Percentiles rank a stretch among this genome's conserved stretches.
Evolutionary conservation across 2,797 vertebrate genomes (phyloP).

Genomic region (Cynodonichthys magdalenae): DNA sequence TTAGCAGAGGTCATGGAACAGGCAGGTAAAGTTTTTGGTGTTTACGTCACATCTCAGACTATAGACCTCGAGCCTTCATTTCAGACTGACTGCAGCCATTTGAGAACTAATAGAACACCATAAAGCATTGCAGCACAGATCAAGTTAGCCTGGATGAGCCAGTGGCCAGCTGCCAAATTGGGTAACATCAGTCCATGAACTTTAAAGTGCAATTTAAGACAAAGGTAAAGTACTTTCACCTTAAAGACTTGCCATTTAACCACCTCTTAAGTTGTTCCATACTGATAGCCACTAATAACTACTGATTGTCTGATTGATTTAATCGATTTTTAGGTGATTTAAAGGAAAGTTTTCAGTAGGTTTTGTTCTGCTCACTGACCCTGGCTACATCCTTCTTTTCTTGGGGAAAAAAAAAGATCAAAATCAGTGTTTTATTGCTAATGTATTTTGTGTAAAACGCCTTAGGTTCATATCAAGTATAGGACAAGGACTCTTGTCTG

Average conservation of each 20-base stretch:
- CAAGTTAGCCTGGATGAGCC: slow-evolving; percentile 16
- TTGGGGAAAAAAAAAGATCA: slow-evolving; percentile 15
- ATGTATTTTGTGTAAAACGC: slow-evolving; percentile 40
- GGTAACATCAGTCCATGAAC: slow-evolving; percentile 7
- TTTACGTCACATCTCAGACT: not conserved
- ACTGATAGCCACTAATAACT: slow-evolving; percentile 3
- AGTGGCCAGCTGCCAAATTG: slow-evolving; percentile 20
- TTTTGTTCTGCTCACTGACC: slow-evolving; percentile 51
- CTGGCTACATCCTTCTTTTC: slow-evolving; percentile 32
- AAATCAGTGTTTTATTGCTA: slow-evolving; percentile 65
- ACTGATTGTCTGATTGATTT: slow-evolving; percentile 13
- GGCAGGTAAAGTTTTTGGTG: not conserved
- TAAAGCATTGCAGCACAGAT: slow-evolving; percentile 22
- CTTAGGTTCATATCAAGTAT: slow-evolving; percentile 42
- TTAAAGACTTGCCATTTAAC: slow-evolving; percentile 16
- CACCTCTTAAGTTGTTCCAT: slow-evolving; percentile 16
- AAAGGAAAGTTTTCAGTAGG: slow-evolving; percentile 37
- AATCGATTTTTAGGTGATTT: slow-evolving; percentile 35
- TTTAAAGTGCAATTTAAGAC: slow-evolving; percentile 20
- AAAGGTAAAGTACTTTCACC: slow-evolving; percentile 10
- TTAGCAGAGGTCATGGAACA: not conserved
- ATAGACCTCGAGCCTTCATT: slow-evolving; percentile 1
- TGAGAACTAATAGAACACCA: not conserved
- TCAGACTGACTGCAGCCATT: slow-evolving; percentile 1
- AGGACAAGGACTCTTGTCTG: slow-evolving; percentile 35